Evolutionary conservation across 1,140 invertebrate species (phyloP).

Genomic region (Bombus turneri): DNA sequence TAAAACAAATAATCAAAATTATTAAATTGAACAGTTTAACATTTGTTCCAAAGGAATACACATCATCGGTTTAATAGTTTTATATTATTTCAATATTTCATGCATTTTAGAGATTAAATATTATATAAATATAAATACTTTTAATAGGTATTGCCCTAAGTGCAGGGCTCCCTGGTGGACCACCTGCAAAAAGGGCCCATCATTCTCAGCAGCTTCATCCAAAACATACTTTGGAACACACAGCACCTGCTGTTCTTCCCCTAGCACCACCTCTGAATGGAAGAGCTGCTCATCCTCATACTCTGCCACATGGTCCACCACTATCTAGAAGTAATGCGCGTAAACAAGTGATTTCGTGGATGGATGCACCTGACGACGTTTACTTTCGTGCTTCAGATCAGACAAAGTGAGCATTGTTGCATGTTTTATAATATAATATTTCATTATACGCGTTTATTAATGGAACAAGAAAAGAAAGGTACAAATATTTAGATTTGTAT

Average conservation of each 20-base stretch:
- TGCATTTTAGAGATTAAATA: neutral
- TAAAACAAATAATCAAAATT: conserved; percentile 23
- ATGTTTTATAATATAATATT: neutral
- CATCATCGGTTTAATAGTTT: conserved; percentile 30
- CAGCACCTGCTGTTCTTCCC: conserved; percentile 73
- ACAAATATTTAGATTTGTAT: neutral
- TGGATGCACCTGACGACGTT: conserved; percentile 98
- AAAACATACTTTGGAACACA: conserved; percentile 76
- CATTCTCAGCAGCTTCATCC: conserved; percentile 79
- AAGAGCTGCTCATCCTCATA: conserved; percentile 76
- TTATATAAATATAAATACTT: conserved; percentile 6
- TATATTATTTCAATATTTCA: neutral
- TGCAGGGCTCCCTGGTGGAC: conserved; percentile 84
- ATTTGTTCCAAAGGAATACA: conserved; percentile 18
- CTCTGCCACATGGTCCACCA: conserved; percentile 77
- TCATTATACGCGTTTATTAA: neutral
- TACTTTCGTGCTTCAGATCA: conserved; percentile 95
- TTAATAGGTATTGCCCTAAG: conserved; percentile 75
- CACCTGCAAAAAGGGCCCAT: conserved; percentile 88
- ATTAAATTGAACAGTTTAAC: conserved; percentile 10
- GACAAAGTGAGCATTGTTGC: conserved; percentile 89
- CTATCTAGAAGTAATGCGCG: conserved; percentile 86
- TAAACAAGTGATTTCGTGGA: conserved; percentile 97
- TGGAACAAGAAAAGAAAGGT: neutral
- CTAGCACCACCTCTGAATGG: conserved; percentile 78